phyloP scores from a whole-genome alignment of 2,113 vertebrate species.

The Potamarius usumacintae region DNA sequence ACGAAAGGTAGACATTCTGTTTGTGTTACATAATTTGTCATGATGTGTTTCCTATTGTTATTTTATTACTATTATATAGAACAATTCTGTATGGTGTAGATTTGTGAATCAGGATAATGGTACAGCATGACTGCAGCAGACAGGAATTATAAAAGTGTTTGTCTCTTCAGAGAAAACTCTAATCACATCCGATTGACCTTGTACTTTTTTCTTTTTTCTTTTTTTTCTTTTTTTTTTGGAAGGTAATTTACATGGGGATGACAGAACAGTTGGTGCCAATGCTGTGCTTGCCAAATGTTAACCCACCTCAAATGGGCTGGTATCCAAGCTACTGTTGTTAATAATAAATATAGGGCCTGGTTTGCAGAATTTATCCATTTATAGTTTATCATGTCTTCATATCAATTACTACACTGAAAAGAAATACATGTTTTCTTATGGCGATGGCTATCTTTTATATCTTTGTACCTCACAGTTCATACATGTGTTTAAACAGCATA shows the following conservation, averaged over 20 bases:
- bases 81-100: neutral
- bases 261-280: slow-evolving; percentile 47
- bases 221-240: slow-evolving; percentile 23
- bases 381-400: slow-evolving; percentile 18
- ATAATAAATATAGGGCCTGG: slow-evolving; percentile 44
- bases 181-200: slow-evolving; percentile 55
- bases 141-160: slow-evolving; percentile 13
- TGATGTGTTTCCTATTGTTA: neutral
- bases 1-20: too few relatives aligned
- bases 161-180: slow-evolving; percentile 44
- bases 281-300: slow-evolving; percentile 55
- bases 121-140: slow-evolving; percentile 2
- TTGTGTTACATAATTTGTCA: neutral
- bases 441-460: neutral
- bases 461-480: neutral
- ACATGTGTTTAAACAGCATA: neutral
- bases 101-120: neutral
- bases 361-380: slow-evolving; percentile 33
- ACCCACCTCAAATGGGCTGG: slow-evolving; percentile 49
- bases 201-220: slow-evolving; percentile 40
- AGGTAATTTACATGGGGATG: slow-evolving; percentile 50
- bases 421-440: neutral
- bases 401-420: slow-evolving; percentile 14
- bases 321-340: slow-evolving; percentile 53
- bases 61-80: neutral